phyloP scores from a whole-genome alignment of 2,888 invertebrate species.

The Agonopterix alstromeriana region DNA sequence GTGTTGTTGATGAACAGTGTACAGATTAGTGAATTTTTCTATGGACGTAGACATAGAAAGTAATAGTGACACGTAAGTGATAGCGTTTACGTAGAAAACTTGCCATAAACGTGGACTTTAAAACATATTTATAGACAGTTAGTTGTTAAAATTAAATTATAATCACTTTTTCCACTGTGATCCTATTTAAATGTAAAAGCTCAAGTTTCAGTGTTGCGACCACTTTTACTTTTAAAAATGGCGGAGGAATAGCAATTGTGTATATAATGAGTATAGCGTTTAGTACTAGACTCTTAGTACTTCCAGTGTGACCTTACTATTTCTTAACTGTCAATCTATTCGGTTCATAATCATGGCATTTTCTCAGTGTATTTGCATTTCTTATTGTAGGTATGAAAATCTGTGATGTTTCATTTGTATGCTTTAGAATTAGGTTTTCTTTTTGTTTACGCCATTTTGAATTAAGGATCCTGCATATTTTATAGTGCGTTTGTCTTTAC shows the following conservation, averaged over 20 bases:
- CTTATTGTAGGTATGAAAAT: slow-evolving; percentile 55
- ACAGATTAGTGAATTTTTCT: slow-evolving; percentile 70
- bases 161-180: slow-evolving; percentile 77
- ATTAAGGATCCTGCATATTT: no score
- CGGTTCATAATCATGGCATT: slow-evolving; percentile 41
- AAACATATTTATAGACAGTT: slow-evolving; percentile 34
- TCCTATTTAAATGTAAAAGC: slow-evolving; percentile 72
- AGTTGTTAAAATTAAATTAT: slow-evolving; percentile 47
- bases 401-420: slow-evolving; percentile 63
- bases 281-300: slow-evolving; percentile 56
- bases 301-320: slow-evolving; percentile 71
- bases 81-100: slow-evolving; percentile 68
- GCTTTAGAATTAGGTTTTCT: slow-evolving; percentile 36
- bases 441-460: not conserved
- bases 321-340: slow-evolving; percentile 38
- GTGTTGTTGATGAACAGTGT: slow-evolving; percentile 45
- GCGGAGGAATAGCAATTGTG: slow-evolving; percentile 47
- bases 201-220: slow-evolving; percentile 67
- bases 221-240: slow-evolving; percentile 32
- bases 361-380: slow-evolving; percentile 31
- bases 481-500: no score
- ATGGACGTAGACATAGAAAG: slow-evolving; percentile 59
- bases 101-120: slow-evolving; percentile 72
- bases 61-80: slow-evolving; percentile 50
- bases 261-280: slow-evolving; percentile 45